A percentile compares a stretch with the other conserved stretches of the same genome.
These are phyloP conservation scores for Heliconius nattereri DNA, from an alignment of 1,140 invertebrate species.

Conservation along the genomic window DNA sequence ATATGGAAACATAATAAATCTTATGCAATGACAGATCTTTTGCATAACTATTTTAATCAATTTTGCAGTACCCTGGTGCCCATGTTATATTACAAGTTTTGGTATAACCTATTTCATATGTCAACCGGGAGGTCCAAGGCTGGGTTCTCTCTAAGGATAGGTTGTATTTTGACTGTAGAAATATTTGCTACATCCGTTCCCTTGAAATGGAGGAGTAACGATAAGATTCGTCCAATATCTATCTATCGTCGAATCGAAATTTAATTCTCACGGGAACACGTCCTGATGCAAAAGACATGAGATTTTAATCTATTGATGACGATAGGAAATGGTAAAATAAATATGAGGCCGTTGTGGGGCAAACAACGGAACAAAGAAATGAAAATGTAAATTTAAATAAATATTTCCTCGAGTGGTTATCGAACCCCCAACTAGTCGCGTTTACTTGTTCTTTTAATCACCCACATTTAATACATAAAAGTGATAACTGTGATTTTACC, in stretches of 20 bases:
- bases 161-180: constrained; percentile 3
- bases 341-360: no score
- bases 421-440: no score
- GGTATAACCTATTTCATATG: neutral
- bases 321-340: no score
- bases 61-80: neutral
- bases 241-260: neutral
- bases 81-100: neutral
- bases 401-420: no score
- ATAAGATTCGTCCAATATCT: neutral
- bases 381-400: no score
- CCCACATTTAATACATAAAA: no score
- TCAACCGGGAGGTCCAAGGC: neutral
- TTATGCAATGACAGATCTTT: no score
- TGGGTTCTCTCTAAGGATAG: neutral
- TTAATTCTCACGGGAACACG: neutral
- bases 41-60: neutral
- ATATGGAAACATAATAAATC: no score
- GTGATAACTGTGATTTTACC: neutral
- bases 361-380: no score
- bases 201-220: neutral
- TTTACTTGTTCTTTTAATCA: no score
- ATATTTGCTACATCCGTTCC: neutral
- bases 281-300: no score
- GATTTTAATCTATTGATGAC: no score